phyloP scores from a whole-genome alignment of 2,888 invertebrate genomes.

The Heliconius ethilla region DNA sequence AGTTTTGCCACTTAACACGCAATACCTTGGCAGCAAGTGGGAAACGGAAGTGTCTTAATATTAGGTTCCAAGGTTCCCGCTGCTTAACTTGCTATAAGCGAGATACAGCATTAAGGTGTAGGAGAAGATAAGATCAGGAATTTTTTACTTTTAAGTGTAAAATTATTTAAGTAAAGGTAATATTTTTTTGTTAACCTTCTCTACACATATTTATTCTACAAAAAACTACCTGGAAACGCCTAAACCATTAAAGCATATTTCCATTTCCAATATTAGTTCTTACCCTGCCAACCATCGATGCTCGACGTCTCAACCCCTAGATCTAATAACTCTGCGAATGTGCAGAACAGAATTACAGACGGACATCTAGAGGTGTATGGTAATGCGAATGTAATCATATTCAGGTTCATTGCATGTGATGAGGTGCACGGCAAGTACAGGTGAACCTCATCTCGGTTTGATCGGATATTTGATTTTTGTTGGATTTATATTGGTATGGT shows the following conservation, averaged over 20 bases:
- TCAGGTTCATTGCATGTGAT: constrained; percentile 41
- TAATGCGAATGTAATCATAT: constrained; percentile 49
- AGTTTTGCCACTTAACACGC: too few relatives aligned
- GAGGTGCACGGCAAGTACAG: constrained; percentile 15
- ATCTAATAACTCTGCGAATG: constrained; percentile 46
- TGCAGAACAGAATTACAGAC: constrained; percentile 50
- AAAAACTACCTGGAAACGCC: not conserved
- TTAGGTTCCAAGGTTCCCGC: too few relatives aligned
- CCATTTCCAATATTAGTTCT: constrained; percentile 27
- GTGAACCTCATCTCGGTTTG: constrained; percentile 13
- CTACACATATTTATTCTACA: too few relatives aligned
- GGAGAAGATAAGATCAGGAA: too few relatives aligned
- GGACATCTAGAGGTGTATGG: constrained; percentile 50
- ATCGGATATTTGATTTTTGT: constrained; percentile 4
- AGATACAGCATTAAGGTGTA: too few relatives aligned
- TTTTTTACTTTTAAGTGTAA: too few relatives aligned
- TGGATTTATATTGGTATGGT: constrained; percentile 3
- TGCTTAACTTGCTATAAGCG: too few relatives aligned
- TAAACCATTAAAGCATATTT: constrained; percentile 14
- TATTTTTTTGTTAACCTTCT: too few relatives aligned
- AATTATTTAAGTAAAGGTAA: too few relatives aligned
- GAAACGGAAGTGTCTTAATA: too few relatives aligned
- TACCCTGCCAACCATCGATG: constrained; percentile 23
- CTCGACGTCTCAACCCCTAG: not conserved
- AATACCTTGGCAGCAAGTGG: too few relatives aligned